Evolutionary conservation across 2,113 vertebrate species (phyloP), one percentile per base, ranked within the genome.

Genomic region (Labeo catla): DNA sequence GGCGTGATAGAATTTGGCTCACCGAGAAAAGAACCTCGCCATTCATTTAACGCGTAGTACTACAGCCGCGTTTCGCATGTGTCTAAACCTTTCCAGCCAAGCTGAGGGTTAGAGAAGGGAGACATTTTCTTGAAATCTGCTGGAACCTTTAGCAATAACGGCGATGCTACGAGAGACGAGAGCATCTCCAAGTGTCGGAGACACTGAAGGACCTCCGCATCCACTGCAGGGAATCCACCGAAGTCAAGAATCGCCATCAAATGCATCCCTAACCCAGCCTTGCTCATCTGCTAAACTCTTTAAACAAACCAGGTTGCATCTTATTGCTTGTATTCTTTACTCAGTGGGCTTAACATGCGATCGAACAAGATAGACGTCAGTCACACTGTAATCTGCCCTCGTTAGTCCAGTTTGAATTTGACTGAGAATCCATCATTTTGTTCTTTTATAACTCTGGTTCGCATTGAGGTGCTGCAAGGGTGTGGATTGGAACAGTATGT

Each of bases 191-290:
- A 59, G 54, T 80, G 76, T 74, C 80, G 43, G 57, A 66, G 66
- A 70, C 74, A 72, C 19, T 28, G 39, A 76, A 84, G 80, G 86
- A 87, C 86, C 88, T 86, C 88, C 79, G 66, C 50, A 74, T 70
- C 19, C 87, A 91, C 92, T 91, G 93, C 92, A 93, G 93, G 94
- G 93, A 93, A 90, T 92, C 91, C 89, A 90, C 89, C 89, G 88
- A 91, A 93, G 91, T 93, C 93, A 93, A 92, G 92, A 93, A 91
- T 90, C 89, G 89, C 91, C 81, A 89, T 89, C 88, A 88, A 83
- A 87, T 88, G 84, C 88, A 88, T 89, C 65, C 39, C 11, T 39
- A 4, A 65, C 87, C 88, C 88, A 89, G 50, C 34, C 84, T 81
- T 86, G 63, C 88, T 65, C 66, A 39, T 84, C 74, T 74, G 23